Percentiles rank a stretch among this genome's conserved stretches.
Evolutionary conservation across 2,888 invertebrate species (phyloP).

Genomic region (Tetropium fuscum): DNA sequence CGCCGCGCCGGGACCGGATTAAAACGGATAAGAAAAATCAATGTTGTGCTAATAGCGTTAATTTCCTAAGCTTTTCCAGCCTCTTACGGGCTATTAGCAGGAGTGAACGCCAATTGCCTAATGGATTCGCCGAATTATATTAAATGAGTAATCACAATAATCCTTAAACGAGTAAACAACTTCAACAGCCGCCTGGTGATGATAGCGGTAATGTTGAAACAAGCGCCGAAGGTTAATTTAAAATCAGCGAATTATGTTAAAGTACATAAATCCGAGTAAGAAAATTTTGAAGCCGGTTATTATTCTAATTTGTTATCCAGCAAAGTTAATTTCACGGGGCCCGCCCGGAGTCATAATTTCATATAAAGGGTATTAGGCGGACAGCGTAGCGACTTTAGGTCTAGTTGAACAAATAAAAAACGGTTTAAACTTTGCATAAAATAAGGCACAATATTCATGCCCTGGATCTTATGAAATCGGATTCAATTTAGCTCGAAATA

Average conservation of each 20-base stretch:
- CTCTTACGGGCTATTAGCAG: slow-evolving; percentile 14
- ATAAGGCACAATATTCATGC: background rate
- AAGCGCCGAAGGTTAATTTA: no score
- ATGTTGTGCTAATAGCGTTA: slow-evolving; percentile 44
- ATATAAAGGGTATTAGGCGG: slow-evolving; percentile 6
- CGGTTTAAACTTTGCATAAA: slow-evolving; percentile 1
- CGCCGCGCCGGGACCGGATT: slow-evolving; percentile 17
- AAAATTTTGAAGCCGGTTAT: no score
- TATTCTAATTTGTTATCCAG: no score
- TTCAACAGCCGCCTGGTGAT: no score
- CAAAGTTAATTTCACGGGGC: background rate
- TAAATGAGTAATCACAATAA: no score
- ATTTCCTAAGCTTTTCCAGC: slow-evolving; percentile 30
- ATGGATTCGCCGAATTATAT: slow-evolving; percentile 20
- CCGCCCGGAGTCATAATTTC: slow-evolving; percentile 8
- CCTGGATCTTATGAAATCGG: background rate
- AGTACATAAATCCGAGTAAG: no score
- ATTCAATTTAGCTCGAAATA: slow-evolving; percentile 12
- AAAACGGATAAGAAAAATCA: slow-evolving; percentile 41
- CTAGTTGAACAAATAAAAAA: slow-evolving; percentile 1
- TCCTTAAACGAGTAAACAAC: no score
- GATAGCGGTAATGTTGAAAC: background rate
- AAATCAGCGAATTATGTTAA: no score
- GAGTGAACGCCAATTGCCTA: slow-evolving; percentile 18
- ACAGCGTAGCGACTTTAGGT: slow-evolving; percentile 3